Evolutionary conservation across 2,888 invertebrate species (phyloP).

Genomic region (Coelinius sp.): DNA sequence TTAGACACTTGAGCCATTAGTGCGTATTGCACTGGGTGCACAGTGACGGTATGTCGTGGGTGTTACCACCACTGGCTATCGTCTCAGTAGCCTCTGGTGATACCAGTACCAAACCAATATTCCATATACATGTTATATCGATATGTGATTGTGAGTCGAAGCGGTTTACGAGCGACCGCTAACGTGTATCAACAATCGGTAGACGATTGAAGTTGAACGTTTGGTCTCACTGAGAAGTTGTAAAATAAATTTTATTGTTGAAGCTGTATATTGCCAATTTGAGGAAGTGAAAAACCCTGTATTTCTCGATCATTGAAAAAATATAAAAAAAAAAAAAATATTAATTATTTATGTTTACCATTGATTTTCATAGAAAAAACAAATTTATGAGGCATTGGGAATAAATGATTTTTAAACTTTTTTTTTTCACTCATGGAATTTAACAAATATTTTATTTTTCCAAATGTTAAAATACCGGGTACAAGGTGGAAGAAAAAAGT

Average conservation of each 20-base stretch:
- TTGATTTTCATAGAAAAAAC: too few species aligned
- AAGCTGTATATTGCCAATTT: constrained; percentile 18
- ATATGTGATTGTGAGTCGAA: constrained; percentile 16
- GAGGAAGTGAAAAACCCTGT: constrained; percentile 23
- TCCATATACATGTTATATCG: background rate
- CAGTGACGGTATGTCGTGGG: constrained; percentile 18
- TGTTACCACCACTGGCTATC: constrained; percentile 1
- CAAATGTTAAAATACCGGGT: constrained; percentile 1
- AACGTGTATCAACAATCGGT: constrained; percentile 57
- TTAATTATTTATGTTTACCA: background rate
- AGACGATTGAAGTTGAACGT: constrained; percentile 45
- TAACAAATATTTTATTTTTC: background rate
- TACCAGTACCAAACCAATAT: background rate
- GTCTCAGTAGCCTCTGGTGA: constrained; percentile 5
- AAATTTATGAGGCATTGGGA: too few species aligned
- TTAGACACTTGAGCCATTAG: constrained; percentile 8
- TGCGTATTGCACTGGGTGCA: constrained; percentile 8
- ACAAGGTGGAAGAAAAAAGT: background rate
- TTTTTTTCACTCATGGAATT: background rate
- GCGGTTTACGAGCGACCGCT: constrained; percentile 54
- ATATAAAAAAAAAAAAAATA: background rate
- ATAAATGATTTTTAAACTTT: background rate
- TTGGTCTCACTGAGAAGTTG: background rate
- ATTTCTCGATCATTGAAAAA: constrained; percentile 4
- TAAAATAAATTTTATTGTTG: constrained; percentile 16